These are phyloP conservation scores for Ovis canadensis DNA, from an alignment of 2,113 vertebrate species.

Conservation along the genomic window DNA sequence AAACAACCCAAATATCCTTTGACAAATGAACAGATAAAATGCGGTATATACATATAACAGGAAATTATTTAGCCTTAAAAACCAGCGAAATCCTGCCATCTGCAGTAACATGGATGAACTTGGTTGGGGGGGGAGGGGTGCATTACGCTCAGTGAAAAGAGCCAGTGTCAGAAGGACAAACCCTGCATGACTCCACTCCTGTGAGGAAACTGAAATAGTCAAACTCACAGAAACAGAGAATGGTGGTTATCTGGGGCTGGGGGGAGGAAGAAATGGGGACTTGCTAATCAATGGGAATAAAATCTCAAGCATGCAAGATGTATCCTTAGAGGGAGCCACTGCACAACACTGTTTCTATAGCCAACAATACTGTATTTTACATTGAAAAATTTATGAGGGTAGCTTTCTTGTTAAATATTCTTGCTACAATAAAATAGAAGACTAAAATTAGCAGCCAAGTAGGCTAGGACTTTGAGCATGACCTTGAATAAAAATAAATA, in stretches of 20 bases:
- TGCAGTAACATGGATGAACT: neutral
- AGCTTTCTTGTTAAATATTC: neutral
- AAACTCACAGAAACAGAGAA: neutral
- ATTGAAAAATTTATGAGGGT: neutral
- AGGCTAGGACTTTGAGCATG: constrained; percentile 31
- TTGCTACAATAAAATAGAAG: neutral
- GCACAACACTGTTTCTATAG: neutral
- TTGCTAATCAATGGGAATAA: neutral
- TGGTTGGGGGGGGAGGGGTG: fast-evolving
- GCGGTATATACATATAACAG: neutral
- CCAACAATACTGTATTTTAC: neutral
- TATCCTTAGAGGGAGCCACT: neutral
- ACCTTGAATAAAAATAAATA: constrained; percentile 43
- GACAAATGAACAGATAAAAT: neutral
- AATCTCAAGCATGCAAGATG: neutral
- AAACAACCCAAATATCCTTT: neutral
- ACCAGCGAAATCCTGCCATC: neutral
- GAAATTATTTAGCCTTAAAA: neutral
- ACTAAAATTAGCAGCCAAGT: neutral
- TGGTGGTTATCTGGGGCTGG: neutral
- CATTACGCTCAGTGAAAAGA: neutral
- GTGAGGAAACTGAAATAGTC: neutral
- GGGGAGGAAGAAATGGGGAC: neutral
- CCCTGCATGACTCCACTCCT: neutral
- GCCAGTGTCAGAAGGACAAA: neutral